A percentile compares a stretch with the other conserved stretches of the same genome.
These are phyloP conservation scores for Latheticus oryzae DNA, from an alignment of 2,888 invertebrate species.

Conservation along the genomic window DNA sequence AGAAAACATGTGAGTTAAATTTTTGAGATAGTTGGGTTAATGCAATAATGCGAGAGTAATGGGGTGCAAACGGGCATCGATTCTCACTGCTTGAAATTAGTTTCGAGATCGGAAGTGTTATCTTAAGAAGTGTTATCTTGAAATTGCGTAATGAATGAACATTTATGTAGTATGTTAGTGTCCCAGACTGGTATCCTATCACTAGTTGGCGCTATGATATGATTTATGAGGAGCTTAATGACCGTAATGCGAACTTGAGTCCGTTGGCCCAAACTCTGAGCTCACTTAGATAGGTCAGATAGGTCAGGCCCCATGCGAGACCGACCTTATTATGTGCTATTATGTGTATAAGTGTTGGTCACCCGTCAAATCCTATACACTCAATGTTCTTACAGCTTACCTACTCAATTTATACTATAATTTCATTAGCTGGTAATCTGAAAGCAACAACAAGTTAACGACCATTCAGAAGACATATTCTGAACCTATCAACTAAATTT, in stretches of 20 bases:
- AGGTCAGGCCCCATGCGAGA: constrained; percentile 47
- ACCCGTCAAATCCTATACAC: constrained; percentile 30
- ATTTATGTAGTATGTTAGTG: constrained; percentile 37
- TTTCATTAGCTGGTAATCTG: constrained; percentile 40
- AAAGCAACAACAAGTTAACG: too few species aligned
- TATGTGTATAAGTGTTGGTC: constrained; percentile 43
- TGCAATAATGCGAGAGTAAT: constrained; percentile 19
- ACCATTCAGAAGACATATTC: too few species aligned
- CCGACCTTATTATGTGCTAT: constrained; percentile 46
- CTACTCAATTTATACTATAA: constrained; percentile 35
- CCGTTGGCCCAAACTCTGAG: constrained; percentile 49
- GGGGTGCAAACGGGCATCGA: constrained; percentile 27
- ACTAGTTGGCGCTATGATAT: constrained; percentile 50
- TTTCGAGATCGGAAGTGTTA: constrained; percentile 34
- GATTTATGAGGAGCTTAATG: constrained; percentile 53
- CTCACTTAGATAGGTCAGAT: constrained; percentile 51
- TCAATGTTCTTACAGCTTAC: constrained; percentile 27
- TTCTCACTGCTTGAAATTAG: constrained; percentile 21
- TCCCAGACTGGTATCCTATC: constrained; percentile 47
- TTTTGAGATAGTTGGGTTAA: constrained; percentile 18
- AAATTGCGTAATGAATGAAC: constrained; percentile 41
- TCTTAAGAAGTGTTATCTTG: constrained; percentile 39
- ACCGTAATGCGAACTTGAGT: constrained; percentile 51
- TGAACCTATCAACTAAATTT: too few species aligned
- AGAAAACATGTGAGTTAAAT: not conserved